Percentiles rank a stretch among this genome's conserved stretches.
phyloP scores from a whole-genome alignment of 1,140 invertebrate genomes.

The Conus betulinus region DNA sequence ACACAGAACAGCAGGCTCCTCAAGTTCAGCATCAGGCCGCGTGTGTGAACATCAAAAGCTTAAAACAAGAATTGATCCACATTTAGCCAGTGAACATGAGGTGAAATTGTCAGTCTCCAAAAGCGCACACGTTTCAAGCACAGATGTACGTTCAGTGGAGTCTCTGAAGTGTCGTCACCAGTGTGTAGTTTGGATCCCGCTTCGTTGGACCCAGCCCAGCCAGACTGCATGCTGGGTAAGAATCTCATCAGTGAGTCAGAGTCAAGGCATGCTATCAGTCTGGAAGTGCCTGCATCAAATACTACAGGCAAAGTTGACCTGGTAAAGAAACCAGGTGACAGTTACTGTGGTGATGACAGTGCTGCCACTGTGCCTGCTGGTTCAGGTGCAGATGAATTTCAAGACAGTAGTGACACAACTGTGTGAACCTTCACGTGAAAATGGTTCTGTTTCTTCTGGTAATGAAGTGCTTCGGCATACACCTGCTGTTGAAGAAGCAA shows the following conservation, averaged over 20 bases:
- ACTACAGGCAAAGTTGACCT: not conserved
- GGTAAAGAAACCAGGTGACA: not conserved
- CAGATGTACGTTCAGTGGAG: not conserved
- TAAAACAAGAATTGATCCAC: not conserved
- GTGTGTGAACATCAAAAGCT: not conserved
- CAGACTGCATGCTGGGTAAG: not conserved
- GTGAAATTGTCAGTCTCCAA: not conserved
- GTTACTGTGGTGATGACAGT: not conserved
- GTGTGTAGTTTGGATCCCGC: not conserved
- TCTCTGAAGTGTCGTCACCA: not conserved
- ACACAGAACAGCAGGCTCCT: not conserved
- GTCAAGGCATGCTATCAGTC: not conserved
- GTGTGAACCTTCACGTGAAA: not conserved
- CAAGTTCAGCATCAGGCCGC: not conserved
- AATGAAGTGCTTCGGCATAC: not conserved
- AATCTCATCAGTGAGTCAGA: not conserved
- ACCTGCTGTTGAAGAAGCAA: not conserved
- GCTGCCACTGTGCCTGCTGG: not conserved
- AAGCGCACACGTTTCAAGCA: not conserved
- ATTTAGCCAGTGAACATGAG: not conserved
- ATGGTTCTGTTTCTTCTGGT: not conserved
- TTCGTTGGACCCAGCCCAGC: not conserved
- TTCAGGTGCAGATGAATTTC: not conserved
- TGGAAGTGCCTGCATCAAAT: not conserved
- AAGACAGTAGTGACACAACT: not conserved